Evolutionary conservation across 2,113 vertebrate genomes (phyloP).

Genomic region (Rhea pennata): DNA sequence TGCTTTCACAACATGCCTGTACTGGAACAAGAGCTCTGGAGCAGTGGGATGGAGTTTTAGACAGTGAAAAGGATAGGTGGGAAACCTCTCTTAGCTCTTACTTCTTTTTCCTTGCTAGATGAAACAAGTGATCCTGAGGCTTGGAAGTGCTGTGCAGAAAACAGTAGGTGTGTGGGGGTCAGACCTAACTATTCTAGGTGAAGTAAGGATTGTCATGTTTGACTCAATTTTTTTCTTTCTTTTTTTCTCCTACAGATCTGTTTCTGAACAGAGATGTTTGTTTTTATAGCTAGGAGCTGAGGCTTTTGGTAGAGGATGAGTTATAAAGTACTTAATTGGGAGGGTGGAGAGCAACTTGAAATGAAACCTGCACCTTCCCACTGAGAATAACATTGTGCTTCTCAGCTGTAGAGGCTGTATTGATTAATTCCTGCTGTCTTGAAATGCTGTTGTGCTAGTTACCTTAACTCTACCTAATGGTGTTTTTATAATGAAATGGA

Average conservation of each 20-base stretch:
- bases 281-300: background rate
- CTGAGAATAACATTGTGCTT: background rate
- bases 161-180: background rate
- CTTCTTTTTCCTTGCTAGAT: background rate
- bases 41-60: background rate
- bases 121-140: background rate
- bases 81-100: background rate
- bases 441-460: background rate
- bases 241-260: background rate
- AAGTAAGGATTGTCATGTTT: background rate
- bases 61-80: background rate
- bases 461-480: constrained; percentile 1
- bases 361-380: background rate
- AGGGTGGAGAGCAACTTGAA: constrained; percentile 24
- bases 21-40: background rate
- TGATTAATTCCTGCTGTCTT: constrained; percentile 30
- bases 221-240: background rate
- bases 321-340: constrained; percentile 31
- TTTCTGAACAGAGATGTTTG: constrained; percentile 18
- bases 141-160: background rate
- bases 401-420: background rate
- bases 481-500: constrained; percentile 17
- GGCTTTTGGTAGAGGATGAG: background rate
- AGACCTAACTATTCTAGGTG: background rate
- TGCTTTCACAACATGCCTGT: background rate